phyloP scores from a whole-genome alignment of 2,797 vertebrate genomes.

The Tragopan temminckii region DNA sequence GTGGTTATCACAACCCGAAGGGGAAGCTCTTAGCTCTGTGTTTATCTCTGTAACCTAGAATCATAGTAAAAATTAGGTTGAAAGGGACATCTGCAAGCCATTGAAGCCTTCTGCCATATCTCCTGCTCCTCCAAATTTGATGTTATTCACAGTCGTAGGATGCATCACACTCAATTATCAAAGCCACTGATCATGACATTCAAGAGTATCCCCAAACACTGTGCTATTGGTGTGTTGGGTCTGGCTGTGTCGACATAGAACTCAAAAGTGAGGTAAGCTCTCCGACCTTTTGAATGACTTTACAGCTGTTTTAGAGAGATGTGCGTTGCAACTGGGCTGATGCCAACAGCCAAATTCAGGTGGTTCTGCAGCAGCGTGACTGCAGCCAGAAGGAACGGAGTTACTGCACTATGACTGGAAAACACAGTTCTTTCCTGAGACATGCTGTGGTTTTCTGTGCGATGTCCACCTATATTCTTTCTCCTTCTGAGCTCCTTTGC shows the following conservation, averaged over 20 bases:
- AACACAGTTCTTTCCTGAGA: not conserved
- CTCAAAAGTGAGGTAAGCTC: not conserved
- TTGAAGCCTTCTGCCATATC: not conserved
- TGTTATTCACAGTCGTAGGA: not conserved
- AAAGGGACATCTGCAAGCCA: not conserved
- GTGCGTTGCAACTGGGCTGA: not conserved
- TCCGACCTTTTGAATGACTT: not conserved
- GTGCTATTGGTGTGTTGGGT: rapidly evolving
- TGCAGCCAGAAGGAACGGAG: not conserved
- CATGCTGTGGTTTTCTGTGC: not conserved
- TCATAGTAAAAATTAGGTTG: not conserved
- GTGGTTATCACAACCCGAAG: not conserved
- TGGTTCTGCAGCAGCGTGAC: not conserved
- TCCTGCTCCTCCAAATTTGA: not conserved
- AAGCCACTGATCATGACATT: not conserved
- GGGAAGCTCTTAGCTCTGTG: not conserved
- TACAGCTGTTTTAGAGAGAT: not conserved
- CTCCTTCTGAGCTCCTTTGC: not conserved
- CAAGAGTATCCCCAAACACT: not conserved
- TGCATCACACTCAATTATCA: not conserved
- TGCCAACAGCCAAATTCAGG: not conserved
- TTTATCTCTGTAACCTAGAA: not conserved
- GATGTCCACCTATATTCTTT: not conserved
- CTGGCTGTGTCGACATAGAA: not conserved
- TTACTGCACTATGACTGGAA: not conserved